Evolutionary conservation across 2,113 vertebrate species (phyloP), one percentile per base, ranked within the genome.

Genomic region (Sturnus vulgaris): DNA sequence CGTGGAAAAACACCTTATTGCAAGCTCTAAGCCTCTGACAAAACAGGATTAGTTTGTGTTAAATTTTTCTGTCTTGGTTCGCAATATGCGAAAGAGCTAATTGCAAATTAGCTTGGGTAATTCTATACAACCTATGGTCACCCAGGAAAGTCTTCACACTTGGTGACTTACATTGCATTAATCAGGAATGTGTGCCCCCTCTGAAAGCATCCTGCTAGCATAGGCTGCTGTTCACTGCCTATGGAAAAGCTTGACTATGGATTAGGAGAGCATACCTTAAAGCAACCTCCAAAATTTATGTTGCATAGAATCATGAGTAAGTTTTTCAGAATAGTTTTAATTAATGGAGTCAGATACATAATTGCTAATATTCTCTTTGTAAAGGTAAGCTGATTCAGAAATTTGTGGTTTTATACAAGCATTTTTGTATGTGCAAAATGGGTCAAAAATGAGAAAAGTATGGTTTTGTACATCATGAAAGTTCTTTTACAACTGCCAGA

Each of bases 211-310:
- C 24, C 31, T 49, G 13, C 42, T 75, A 37, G 37, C 37, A 37
- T 37, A 37, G 57, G 8, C 66, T 76, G 55, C 50, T 88, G 18
- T 77, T 69, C 31, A 17, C 47, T 63, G 37, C 23, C 47, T 64
- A 0, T 60, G n/a, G 49, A 84, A 79, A 49, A 92, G 33, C 10
- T 84, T 65, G 44, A 10, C 18, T 0, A 0, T 10, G 2, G 17
- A 16, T 63, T 77, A 65, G 21, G 25, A 69, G 55, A 76, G 17
- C 15, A 31, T 35, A 30, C 19, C 15, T 83, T 84, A 55, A 76
- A 79, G 23, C 55, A 50, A 5, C 57, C 50, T 84, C 55, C 65
- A 81, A 52, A 73, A 56, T 77, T 37, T 71, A 11, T 59, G 12
- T 81, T 85, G 50, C 8, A 24, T 8, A 21, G 39, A 78, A 60